These are phyloP conservation scores for Gymnobelideus leadbeateri DNA, from an alignment of 2,113 vertebrate species.

Conservation along the genomic window DNA sequence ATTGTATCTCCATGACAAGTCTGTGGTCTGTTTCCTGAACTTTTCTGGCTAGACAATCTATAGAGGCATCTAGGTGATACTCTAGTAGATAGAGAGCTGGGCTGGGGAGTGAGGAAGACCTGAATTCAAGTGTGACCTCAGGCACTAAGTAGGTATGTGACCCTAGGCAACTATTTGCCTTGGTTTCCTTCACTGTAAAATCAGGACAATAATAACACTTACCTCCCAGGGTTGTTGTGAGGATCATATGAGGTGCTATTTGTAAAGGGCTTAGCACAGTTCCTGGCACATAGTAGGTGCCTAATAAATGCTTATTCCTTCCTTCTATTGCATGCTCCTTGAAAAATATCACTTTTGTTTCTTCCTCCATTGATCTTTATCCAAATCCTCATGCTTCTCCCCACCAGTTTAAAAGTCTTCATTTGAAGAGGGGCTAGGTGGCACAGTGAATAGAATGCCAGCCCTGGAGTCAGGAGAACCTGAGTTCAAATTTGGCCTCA, in stretches of 20 bases:
- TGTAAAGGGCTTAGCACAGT: neutral
- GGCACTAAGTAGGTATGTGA: neutral
- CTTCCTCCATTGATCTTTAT: neutral
- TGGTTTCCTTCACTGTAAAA: neutral
- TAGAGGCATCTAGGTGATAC: neutral
- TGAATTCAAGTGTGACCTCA: neutral
- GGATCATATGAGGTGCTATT: neutral
- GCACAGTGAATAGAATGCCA: too few species aligned
- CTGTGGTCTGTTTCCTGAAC: neutral
- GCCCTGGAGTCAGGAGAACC: too few species aligned
- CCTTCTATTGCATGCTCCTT: neutral
- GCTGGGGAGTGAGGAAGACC: neutral
- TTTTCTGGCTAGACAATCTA: neutral
- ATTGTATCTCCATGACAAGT: neutral
- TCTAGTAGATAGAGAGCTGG: neutral
- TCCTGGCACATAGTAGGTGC: neutral
- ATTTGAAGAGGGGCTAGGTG: neutral
- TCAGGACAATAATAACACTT: neutral
- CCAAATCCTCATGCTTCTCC: neutral
- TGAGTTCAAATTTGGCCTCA: too few species aligned
- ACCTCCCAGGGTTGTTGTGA: neutral
- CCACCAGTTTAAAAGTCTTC: neutral
- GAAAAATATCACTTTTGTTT: neutral
- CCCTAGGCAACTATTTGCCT: neutral
- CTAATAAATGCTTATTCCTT: neutral